Conservation (phyloP, 2,888 invertebrate species). For the Apamea crenata region DNA sequence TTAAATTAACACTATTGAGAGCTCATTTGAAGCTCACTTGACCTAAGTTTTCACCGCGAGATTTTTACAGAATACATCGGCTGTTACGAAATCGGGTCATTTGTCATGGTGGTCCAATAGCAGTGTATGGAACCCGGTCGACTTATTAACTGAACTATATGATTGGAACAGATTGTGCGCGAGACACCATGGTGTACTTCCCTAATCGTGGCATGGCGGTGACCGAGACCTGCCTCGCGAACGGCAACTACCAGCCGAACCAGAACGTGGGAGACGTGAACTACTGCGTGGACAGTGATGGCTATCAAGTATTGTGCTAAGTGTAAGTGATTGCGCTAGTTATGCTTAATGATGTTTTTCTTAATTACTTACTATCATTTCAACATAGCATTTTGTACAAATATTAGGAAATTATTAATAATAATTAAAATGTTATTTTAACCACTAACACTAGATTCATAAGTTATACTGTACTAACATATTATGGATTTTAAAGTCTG, state of each 20-base stretch:
- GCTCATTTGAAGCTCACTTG: not conserved
- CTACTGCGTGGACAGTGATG: conserved; percentile 92
- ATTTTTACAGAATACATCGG: not conserved
- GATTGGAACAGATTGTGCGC: conserved; percentile 90
- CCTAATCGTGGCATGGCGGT: conserved; percentile 86
- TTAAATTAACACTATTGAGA: not conserved
- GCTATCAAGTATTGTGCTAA: conserved; percentile 82
- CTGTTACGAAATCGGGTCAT: conserved; percentile 23
- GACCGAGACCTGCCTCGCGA: conserved; percentile 86
- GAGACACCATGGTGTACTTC: conserved; percentile 89
- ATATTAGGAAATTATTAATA: not conserved
- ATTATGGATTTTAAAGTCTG: not conserved
- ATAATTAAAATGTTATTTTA: not conserved
- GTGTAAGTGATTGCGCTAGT: conserved; percentile 69
- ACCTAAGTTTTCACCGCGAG: not conserved
- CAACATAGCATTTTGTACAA: not conserved
- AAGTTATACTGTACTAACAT: not conserved
- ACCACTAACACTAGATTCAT: not conserved
- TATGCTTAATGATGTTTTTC: conserved; percentile 16
- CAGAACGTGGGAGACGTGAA: conserved; percentile 88
- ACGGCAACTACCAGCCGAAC: conserved; percentile 90
- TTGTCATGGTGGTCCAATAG: conserved; percentile 11
- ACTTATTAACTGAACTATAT: conserved; percentile 31
- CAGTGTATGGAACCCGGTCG: conserved; percentile 17
- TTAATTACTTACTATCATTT: not conserved